Evolutionary conservation across 2,888 invertebrate species (phyloP).

Genomic region (Abscondita cerata): DNA sequence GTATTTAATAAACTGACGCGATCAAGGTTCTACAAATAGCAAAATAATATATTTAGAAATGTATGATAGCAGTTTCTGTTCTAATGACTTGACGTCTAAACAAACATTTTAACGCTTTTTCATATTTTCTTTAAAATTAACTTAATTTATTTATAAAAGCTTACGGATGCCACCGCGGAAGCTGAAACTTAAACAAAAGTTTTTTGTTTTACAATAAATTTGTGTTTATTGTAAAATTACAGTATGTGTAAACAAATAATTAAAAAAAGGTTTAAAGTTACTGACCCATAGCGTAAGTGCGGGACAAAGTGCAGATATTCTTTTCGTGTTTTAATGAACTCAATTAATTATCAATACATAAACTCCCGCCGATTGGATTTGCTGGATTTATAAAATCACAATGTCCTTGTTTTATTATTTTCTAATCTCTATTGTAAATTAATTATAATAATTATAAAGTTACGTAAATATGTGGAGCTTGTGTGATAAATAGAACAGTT

Average conservation of each 20-base stretch:
- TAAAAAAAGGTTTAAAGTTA: not conserved
- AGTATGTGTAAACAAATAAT: conserved; percentile 2
- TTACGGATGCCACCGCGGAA: not conserved
- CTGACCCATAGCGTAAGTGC: not conserved
- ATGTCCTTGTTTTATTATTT: conserved; percentile 2
- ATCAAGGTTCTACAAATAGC: conserved; percentile 7
- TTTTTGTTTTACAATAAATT: not conserved
- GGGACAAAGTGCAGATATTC: conserved; percentile 11
- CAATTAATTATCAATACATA: conserved; percentile 34
- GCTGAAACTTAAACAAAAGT: not conserved
- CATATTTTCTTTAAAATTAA: not conserved
- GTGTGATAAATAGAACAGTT: conserved; percentile 10
- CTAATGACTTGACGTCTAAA: conserved; percentile 2
- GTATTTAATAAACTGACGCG: conserved; percentile 8
- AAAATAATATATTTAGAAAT: conserved; percentile 7
- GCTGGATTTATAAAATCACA: conserved; percentile 20
- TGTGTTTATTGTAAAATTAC: conserved; percentile 1
- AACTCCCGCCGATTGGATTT: conserved; percentile 20
- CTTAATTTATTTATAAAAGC: conserved; percentile 6
- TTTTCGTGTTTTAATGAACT: conserved; percentile 29
- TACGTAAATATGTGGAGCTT: conserved; percentile 10
- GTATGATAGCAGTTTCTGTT: not conserved
- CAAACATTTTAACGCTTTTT: conserved; percentile 3
- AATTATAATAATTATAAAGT: conserved; percentile 20
- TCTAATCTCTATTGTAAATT: not conserved